These are phyloP conservation scores for Horisme vitalbata DNA, from an alignment of 2,888 invertebrate species.

Conservation along the genomic window DNA sequence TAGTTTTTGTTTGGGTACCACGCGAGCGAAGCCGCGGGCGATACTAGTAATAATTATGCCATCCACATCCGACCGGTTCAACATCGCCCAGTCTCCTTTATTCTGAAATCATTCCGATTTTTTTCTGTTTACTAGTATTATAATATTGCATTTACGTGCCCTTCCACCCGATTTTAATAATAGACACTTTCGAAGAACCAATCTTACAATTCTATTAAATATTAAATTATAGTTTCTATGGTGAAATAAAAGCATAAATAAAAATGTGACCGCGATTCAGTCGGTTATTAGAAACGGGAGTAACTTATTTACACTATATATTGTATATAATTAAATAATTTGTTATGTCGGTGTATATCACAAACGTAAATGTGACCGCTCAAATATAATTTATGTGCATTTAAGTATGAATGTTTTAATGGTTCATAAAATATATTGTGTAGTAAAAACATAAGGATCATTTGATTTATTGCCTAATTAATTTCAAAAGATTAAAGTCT, in stretches of 20 bases:
- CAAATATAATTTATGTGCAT: conserved; percentile 58
- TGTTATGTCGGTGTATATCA: conserved; percentile 17
- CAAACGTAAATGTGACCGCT: conserved; percentile 48
- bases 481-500: conserved; percentile 2
- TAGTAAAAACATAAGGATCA: conserved; percentile 44
- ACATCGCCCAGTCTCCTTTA: not conserved
- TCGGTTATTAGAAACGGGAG: not conserved
- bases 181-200: not conserved
- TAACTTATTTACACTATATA: conserved; percentile 5
- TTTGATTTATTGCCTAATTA: conserved; percentile 22
- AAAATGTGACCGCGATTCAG: not conserved
- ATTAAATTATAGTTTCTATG: too few species aligned
- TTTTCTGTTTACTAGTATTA: conserved; percentile 14
- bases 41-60: too few species aligned
- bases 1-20: too few species aligned
- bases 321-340: conserved; percentile 23
- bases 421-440: conserved; percentile 57
- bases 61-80: too few species aligned
- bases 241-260: too few species aligned
- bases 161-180: not conserved
- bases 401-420: conserved; percentile 54
- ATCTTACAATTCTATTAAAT: too few species aligned
- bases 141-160: conserved; percentile 8
- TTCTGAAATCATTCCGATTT: conserved; percentile 13
- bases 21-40: too few species aligned